A percentile compares a stretch with the other conserved stretches of the same genome.
These are phyloP conservation scores for Python bivittatus DNA, from an alignment of 2,113 vertebrate species.

Conservation along the genomic window DNA sequence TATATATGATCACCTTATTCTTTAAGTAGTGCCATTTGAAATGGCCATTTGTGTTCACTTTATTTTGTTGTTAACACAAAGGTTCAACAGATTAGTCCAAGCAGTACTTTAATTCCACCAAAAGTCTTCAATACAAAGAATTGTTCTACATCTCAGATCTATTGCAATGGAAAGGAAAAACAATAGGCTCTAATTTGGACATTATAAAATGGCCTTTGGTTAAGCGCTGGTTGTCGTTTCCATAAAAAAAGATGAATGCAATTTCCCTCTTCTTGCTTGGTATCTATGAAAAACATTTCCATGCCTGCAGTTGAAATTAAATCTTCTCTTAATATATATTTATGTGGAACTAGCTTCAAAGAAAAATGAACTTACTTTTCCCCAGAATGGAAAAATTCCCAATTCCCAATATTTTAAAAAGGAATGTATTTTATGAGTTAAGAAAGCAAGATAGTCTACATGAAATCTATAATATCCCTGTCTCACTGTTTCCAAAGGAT, in stretches of 20 bases:
- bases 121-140: not conserved
- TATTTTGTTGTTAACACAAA: not conserved
- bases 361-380: accelerated
- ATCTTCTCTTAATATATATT: constrained; percentile 13
- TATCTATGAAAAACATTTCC: constrained; percentile 25
- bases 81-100: not conserved
- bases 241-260: constrained; percentile 12
- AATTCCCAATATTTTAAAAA: constrained; percentile 8
- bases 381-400: constrained; percentile 6
- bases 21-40: not conserved
- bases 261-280: constrained; percentile 31
- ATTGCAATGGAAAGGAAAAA: constrained; percentile 21
- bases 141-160: not conserved
- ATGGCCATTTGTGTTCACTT: not conserved
- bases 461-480: constrained; percentile 40
- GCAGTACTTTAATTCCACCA: constrained; percentile 4
- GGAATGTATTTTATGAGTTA: not conserved
- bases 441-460: constrained; percentile 23
- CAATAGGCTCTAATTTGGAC: constrained; percentile 7
- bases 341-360: not conserved
- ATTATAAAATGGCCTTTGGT: constrained; percentile 21
- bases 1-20: not conserved
- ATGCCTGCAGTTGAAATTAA: constrained; percentile 25
- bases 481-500: constrained; percentile 58
- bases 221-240: not conserved